Base-by-base conservation (phyloP, 2,888 invertebrate species). In the Drosophila limbata region DNA sequence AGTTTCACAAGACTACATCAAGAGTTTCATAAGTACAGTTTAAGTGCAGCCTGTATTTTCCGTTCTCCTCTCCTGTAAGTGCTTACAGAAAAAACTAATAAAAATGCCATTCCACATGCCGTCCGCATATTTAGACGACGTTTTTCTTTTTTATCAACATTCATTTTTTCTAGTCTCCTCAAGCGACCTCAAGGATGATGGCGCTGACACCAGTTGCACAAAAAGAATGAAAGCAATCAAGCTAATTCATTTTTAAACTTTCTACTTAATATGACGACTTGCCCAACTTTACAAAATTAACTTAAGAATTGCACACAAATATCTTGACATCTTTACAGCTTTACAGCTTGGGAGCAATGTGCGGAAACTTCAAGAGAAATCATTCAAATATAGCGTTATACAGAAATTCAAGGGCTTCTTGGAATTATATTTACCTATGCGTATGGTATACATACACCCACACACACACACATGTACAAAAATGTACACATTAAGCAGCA, bases 201-300 rank as follows among this genome's bases (percentile, higher is more conserved):
- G 13, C 8, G 48, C 13, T 53, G 21, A 59, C 28, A 67, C 73
- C 52, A 70, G 62, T 67, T 53, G 60, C 68, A 37, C 47, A 11
- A 3, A 35, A 69, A 55, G 64, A 65, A 77, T 51, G 40, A 72
- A 59, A 53, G 67, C 69, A 78, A 66, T 77, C 68, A 72, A 68
- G 69, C 75, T 77, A 79, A 77, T 82, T 82, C 60, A 69, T 81
- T 78, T 76, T 76, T 57, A 69, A 82, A 77, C 69, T 85, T 71
- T 77, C 28, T 33, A 48, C 77, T 68, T 67, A 69, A 74, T 74
- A 79, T 64, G 71, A 33, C 62, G 47, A 59, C 69, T 65, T 56
- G 51, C 44, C 47, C 19, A 60, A 47, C 61, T 70, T 69, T 59
- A 56, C 21, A 76, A 76, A 67, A 78, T 75, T 69, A 59, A 59